A percentile compares a stretch with the other conserved stretches of the same genome.
phyloP scores from a whole-genome alignment of 1,140 invertebrate species.

The Papilio machaon region DNA sequence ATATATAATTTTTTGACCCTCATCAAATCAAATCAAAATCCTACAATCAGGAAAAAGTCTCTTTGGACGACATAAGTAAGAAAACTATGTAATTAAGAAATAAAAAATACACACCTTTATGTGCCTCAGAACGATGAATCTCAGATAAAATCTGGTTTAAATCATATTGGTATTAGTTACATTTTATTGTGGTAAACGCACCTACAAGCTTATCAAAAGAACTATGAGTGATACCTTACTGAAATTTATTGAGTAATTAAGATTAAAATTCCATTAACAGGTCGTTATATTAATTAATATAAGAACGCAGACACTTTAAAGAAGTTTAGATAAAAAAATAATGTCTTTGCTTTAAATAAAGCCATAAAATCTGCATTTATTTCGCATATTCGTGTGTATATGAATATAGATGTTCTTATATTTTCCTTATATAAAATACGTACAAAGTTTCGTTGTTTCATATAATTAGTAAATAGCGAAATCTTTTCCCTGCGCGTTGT shows the following conservation, averaged over 20 bases:
- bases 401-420: background rate
- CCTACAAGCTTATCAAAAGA: background rate
- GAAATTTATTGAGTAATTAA: conserved; percentile 20
- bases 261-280: conserved; percentile 25
- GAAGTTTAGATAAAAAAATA: conserved; percentile 17
- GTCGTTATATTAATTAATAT: conserved; percentile 26
- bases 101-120: background rate
- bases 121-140: background rate
- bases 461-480: background rate
- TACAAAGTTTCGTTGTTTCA: background rate
- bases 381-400: conserved; percentile 6
- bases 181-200: background rate
- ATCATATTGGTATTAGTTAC: background rate
- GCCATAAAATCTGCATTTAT: conserved; percentile 20
- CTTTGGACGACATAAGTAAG: too few relatives aligned
- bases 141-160: background rate
- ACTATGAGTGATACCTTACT: background rate
- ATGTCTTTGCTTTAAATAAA: conserved; percentile 18
- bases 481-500: background rate
- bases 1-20: too few relatives aligned
- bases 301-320: conserved; percentile 15
- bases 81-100: too few relatives aligned
- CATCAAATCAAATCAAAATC: too few relatives aligned
- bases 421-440: background rate
- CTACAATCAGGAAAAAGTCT: too few relatives aligned